Evolutionary conservation across 2,113 vertebrate genomes (phyloP), one percentile per base, ranked within the genome.

Genomic region (Paramormyrops kingsleyae): DNA sequence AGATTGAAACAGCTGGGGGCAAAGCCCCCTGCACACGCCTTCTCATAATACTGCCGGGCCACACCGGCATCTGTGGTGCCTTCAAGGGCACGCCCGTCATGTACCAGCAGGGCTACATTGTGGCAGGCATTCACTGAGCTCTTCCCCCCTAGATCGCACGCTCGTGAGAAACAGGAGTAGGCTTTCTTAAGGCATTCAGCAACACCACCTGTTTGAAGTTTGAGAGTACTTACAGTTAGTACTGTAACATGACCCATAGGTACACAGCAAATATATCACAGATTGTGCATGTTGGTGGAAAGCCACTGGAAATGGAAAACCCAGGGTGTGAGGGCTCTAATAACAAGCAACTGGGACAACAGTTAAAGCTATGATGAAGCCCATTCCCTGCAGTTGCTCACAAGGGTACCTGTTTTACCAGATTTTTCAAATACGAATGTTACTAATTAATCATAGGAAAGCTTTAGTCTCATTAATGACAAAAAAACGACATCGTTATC

Each of bases 101-200:
- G 97, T 59, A 95, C 95, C 89, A 99, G 91, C 77, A 99, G 94
- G 31, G 96, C 99, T 2, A 96, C 95, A 0, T 96, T 98, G 87
- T 99, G 98, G 93, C 99, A 99, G 0, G 97, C 97, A 0, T 98
- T 39, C 4, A 93, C 39, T 9, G 97, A 97, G 92, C 96, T 98
- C 96, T 97, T 99, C 89, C 97, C 87, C 10, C 87, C 56, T 44
- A 50, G 39, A 44, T 88, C 87, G 56, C 87, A 99, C 0, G 98
- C 96, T 92, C 96, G 97, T 90, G 96, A 2, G 88, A 98, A 99
- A 93, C 95, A 99, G 50, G 93, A 96, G 92, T 96, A 98, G 5
- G 97, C 98, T 62, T 96, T 94, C 94, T 97, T 97, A 92, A 99
- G 94, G 92, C 98, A 97, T 8, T 91, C 47, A 0, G 92, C n/a